Percentiles rank a stretch among this genome's conserved stretches.
Conservation (phyloP, 2,113 vertebrate species). For the Dissostichus mawsoni region DNA sequence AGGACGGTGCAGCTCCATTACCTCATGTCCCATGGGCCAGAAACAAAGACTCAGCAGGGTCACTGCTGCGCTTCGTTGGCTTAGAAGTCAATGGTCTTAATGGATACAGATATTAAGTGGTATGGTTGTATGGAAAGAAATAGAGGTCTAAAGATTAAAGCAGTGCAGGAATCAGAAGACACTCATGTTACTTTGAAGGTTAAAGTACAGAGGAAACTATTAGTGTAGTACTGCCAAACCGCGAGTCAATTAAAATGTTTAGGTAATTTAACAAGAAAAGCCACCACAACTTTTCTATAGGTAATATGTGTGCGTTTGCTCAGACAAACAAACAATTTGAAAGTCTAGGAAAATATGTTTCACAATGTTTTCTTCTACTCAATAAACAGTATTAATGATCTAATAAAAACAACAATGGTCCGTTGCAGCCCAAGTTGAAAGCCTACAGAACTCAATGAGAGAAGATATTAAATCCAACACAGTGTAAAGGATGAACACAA, state of each 20-base stretch:
- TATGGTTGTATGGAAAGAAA: not conserved
- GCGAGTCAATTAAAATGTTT: no score
- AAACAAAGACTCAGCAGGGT: slow-evolving; percentile 54
- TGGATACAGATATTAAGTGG: slow-evolving; percentile 26
- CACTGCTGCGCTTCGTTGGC: slow-evolving; percentile 22
- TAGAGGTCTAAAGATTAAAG: not conserved
- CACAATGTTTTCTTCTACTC: not conserved
- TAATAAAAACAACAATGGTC: not conserved
- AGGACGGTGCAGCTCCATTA: slow-evolving; percentile 47
- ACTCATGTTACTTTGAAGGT: no score
- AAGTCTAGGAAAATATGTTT: no score
- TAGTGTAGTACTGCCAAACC: no score
- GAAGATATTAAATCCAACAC: not conserved
- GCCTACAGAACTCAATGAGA: not conserved
- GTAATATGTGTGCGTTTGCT: no score
- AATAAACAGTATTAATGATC: not conserved
- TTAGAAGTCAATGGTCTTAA: slow-evolving; percentile 41
- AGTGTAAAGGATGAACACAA: not conserved
- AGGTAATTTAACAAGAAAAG: no score
- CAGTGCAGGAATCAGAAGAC: not conserved
- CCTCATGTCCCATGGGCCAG: slow-evolving; percentile 17
- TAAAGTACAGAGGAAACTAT: no score
- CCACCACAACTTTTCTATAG: no score
- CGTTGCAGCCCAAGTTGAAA: not conserved
- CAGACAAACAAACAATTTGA: not conserved